Evolutionary conservation across 2,797 vertebrate species (phyloP).

Genomic region (Cyclura pinguis): DNA sequence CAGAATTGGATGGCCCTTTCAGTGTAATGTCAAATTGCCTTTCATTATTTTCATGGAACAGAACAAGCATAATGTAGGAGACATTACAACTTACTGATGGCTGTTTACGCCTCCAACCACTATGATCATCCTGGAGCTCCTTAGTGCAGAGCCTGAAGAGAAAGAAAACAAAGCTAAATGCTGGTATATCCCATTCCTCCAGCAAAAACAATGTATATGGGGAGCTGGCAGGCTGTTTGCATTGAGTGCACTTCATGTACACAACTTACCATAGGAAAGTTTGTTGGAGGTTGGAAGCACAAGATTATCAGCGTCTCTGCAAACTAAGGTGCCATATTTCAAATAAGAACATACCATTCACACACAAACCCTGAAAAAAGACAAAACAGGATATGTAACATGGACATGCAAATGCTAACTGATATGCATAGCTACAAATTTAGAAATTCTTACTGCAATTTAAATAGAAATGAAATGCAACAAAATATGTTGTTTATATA

Average conservation of each 20-base stretch:
- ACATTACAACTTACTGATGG: not conserved
- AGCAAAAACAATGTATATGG: not conserved
- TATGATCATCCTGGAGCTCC: not conserved
- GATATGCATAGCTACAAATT: not conserved
- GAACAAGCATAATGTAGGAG: not conserved
- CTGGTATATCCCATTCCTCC: not conserved
- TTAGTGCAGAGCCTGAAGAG: not conserved
- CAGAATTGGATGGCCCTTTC: not conserved
- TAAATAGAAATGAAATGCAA: not conserved
- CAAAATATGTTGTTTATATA: too few relatives aligned
- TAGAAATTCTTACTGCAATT: slow-evolving; percentile 3
- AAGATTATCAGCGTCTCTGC: not conserved
- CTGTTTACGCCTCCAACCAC: not conserved
- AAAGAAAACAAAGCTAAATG: not conserved
- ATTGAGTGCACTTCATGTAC: too few relatives aligned
- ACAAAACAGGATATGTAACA: too few relatives aligned
- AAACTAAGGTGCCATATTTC: not conserved
- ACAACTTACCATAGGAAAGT: not conserved
- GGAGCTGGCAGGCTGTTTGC: not conserved
- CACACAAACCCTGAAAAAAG: too few relatives aligned
- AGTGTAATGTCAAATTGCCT: not conserved
- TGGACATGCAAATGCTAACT: not conserved
- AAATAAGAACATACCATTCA: not conserved
- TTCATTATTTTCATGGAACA: not conserved
- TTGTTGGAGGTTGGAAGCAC: too few relatives aligned